These are phyloP conservation scores for Linnaemya tessellans DNA, from an alignment of 2,888 invertebrate genomes.

Conservation along the genomic window DNA sequence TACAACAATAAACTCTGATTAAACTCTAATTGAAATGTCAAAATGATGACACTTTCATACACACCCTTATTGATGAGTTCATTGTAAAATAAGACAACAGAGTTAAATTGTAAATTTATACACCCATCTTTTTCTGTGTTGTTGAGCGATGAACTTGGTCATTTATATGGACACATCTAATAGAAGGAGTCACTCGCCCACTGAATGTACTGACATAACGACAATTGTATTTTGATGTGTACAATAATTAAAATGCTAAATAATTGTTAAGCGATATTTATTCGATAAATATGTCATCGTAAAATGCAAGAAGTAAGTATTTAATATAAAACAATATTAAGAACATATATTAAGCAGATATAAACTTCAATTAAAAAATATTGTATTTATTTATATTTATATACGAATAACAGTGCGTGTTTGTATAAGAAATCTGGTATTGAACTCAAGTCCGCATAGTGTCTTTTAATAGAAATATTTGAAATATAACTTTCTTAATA, in stretches of 20 bases:
- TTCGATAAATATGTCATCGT: slow-evolving; percentile 38
- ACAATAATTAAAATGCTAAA: slow-evolving; percentile 42
- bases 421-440: too few species aligned
- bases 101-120: slow-evolving; percentile 70
- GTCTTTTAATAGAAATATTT: too few species aligned
- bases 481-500: too few species aligned
- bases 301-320: not conserved
- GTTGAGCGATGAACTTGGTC: slow-evolving; percentile 58
- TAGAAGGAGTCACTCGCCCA: slow-evolving; percentile 37
- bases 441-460: too few species aligned
- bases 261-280: slow-evolving; percentile 30
- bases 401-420: too few species aligned
- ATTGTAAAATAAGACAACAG: slow-evolving; percentile 70
- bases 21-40: slow-evolving; percentile 74
- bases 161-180: slow-evolving; percentile 50
- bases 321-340: not conserved
- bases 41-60: slow-evolving; percentile 71
- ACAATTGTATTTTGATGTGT: slow-evolving; percentile 26
- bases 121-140: slow-evolving; percentile 53
- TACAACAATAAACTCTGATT: slow-evolving; percentile 73
- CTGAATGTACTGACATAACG: slow-evolving; percentile 6
- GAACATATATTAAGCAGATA: too few species aligned
- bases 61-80: slow-evolving; percentile 73
- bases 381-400: too few species aligned
- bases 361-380: not conserved